These are phyloP conservation scores for Lacerta bilineata DNA, from an alignment of 2,797 vertebrate genomes.

Conservation along the genomic window DNA sequence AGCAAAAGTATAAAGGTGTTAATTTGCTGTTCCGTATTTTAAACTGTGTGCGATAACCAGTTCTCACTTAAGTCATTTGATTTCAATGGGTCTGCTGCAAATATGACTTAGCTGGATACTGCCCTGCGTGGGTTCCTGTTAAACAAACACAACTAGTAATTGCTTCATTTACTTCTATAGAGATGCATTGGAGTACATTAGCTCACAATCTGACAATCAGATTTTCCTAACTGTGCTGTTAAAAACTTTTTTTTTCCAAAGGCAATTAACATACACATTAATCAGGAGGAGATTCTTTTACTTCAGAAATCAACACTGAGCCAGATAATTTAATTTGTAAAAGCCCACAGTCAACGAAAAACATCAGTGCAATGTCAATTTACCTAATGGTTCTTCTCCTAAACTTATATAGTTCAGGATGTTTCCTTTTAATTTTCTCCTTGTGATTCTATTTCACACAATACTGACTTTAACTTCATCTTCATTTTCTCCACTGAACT, in stretches of 20 bases:
- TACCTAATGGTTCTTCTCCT: conserved; percentile 52
- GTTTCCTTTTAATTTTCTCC: conserved; percentile 27
- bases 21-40: not conserved
- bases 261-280: conserved; percentile 36
- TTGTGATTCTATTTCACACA: conserved; percentile 45
- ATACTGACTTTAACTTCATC: conserved; percentile 43
- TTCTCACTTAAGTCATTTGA: no score
- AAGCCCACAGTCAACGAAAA: conserved; percentile 44
- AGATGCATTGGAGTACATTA: conserved; percentile 34
- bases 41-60: not conserved
- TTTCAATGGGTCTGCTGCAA: no score
- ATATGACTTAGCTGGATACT: no score
- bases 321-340: conserved; percentile 43
- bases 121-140: not conserved
- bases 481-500: conserved; percentile 32
- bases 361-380: conserved; percentile 25
- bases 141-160: conserved; percentile 47
- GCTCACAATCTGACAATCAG: conserved; percentile 34
- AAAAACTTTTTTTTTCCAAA: conserved; percentile 33
- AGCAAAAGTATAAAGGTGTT: not conserved
- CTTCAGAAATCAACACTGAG: conserved; percentile 26
- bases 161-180: not conserved
- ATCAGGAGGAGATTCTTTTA: conserved; percentile 45
- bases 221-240: conserved; percentile 10
- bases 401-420: conserved; percentile 31